Evolutionary conservation across 2,797 vertebrate genomes (phyloP).

Genomic region (Malurus splendens): DNA sequence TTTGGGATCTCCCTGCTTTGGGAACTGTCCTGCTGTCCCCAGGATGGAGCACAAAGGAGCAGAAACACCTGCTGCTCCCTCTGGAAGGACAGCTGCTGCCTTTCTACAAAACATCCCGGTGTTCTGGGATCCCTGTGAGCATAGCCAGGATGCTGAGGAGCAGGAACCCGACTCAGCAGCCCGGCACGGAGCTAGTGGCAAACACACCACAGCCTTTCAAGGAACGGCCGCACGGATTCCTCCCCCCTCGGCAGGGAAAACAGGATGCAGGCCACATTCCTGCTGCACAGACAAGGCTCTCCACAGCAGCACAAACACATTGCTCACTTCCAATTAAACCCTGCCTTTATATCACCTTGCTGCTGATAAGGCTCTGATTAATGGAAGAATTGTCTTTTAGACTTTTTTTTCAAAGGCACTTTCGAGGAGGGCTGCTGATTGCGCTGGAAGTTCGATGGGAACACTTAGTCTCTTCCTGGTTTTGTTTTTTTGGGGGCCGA

Average conservation of each 20-base stretch:
- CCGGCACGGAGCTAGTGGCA: constrained; percentile 36
- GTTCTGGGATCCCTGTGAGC: background rate
- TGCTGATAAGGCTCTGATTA: constrained; percentile 62
- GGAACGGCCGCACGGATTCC: background rate
- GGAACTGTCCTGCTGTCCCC: background rate
- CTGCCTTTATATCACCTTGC: constrained; percentile 50
- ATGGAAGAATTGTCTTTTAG: constrained; percentile 39
- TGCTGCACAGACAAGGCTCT: constrained; percentile 17
- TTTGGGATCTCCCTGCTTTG: background rate
- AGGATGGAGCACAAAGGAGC: background rate
- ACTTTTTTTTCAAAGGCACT: background rate
- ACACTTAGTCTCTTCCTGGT: constrained; percentile 65
- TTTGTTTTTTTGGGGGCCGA: constrained; percentile 48
- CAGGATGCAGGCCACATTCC: constrained; percentile 64
- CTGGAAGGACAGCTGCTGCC: background rate
- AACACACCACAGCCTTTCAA: background rate
- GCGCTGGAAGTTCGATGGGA: constrained; percentile 52
- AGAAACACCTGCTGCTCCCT: fast-evolving
- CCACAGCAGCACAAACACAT: constrained; percentile 53
- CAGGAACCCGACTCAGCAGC: background rate
- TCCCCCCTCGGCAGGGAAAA: constrained; percentile 30
- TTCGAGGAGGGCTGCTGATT: constrained; percentile 58
- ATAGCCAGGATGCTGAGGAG: background rate
- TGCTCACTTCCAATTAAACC: constrained; percentile 20
- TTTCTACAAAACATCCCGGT: background rate